Conservation (phyloP, 2,113 vertebrate genomes). For the Daboia siamensis region DNA sequence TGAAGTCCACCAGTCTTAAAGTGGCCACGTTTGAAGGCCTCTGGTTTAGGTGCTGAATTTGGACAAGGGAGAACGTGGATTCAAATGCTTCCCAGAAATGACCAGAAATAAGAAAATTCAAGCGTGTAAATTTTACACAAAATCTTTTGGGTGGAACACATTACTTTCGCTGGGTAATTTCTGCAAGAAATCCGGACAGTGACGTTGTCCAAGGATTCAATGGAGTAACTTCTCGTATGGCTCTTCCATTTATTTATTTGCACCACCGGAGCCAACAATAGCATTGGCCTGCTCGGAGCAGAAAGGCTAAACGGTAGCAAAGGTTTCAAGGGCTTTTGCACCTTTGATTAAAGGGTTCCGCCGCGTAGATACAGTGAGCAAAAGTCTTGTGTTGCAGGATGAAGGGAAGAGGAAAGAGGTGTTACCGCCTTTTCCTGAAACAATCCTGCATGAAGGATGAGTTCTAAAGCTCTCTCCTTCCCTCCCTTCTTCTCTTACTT, state of each 20-base stretch:
- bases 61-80: background rate
- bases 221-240: background rate
- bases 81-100: background rate
- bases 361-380: background rate
- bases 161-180: background rate
- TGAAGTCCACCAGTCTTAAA: too few species aligned
- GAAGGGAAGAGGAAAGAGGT: accelerated
- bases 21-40: too few species aligned
- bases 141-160: background rate
- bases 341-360: background rate
- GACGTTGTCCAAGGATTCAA: background rate
- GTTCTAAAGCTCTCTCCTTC: background rate
- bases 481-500: too few species aligned
- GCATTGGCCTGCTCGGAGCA: background rate
- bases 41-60: background rate
- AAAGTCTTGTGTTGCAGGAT: background rate
- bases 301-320: too few species aligned
- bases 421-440: background rate
- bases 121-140: background rate
- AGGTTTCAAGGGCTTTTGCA: background rate
- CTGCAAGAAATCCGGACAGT: background rate
- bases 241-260: background rate
- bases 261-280: background rate
- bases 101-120: background rate
- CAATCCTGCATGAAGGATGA: background rate